Evolutionary conservation across 92 coral and sea anemone species (phyloP).

Genomic region (Epizoanthus scotinus): DNA sequence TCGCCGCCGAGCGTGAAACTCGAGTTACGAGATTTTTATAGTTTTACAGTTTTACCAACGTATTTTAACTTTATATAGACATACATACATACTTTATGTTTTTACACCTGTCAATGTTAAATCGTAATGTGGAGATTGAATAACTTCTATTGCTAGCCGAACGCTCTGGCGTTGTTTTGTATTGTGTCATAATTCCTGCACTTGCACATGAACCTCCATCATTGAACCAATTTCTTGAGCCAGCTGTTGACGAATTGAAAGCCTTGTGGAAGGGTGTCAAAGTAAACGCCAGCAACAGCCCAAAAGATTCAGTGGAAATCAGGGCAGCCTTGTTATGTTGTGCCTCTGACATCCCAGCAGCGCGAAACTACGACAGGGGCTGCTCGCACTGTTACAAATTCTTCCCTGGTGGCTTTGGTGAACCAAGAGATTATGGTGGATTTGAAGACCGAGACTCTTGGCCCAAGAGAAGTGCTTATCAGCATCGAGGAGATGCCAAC

Average conservation of each 20-base stretch:
- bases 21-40: no score
- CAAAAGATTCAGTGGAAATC: conserved; percentile 28
- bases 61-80: no score
- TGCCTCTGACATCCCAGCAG: conserved; percentile 49
- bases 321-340: conserved; percentile 49
- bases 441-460: conserved; percentile 54
- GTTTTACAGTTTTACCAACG: no score
- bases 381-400: no score
- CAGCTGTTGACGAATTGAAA: conserved; percentile 43
- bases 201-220: no score
- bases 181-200: conserved; percentile 54
- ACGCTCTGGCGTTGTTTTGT: no score
- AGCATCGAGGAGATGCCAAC: conserved; percentile 47
- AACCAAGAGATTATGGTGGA: conserved; percentile 48
- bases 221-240: conserved; percentile 55
- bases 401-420: no score
- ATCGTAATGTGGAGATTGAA: conserved; percentile 20
- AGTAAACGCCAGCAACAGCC: conserved; percentile 39
- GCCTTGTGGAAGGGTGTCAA: conserved; percentile 50
- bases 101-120: conserved; percentile 30
- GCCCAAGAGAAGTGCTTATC: conserved; percentile 40
- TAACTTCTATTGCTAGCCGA: no score
- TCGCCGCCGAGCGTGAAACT: no score
- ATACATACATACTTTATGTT: conserved; percentile 15
- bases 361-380: conserved; percentile 41